Percentiles rank a stretch among this genome's conserved stretches.
These are phyloP conservation scores for Pandemis corylana DNA, from an alignment of 2,888 invertebrate species.

Conservation along the genomic window DNA sequence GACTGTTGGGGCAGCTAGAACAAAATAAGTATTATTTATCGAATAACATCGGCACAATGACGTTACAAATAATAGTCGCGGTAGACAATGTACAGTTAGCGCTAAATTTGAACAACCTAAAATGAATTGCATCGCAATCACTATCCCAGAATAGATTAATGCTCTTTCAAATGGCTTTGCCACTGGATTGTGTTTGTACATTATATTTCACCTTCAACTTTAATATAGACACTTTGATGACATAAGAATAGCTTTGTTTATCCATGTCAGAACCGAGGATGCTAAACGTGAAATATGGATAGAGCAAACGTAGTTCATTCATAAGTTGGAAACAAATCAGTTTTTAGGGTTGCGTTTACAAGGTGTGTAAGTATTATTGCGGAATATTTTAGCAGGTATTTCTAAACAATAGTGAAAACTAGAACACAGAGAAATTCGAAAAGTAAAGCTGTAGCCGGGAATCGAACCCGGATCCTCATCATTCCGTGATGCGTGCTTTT, in stretches of 20 bases:
- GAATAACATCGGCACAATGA: no score
- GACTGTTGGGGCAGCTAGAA: no score
- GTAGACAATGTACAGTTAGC: no score
- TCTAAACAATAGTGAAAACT: no score
- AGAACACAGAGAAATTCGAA: no score
- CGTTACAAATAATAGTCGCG: no score
- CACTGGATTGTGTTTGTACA: not conserved
- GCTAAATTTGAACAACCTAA: conserved; percentile 21
- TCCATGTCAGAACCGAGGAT: not conserved
- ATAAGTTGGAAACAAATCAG: not conserved
- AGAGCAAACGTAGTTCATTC: not conserved
- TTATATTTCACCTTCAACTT: conserved; percentile 11
- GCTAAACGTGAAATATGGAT: conserved; percentile 11
- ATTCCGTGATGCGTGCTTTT: no score
- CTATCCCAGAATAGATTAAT: not conserved
- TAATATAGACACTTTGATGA: not conserved
- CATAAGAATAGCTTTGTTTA: not conserved
- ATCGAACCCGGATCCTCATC: no score
- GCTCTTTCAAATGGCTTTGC: not conserved
- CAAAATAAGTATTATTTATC: no score
- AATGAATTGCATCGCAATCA: conserved; percentile 6
- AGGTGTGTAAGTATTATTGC: no score
- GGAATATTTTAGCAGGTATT: no score
- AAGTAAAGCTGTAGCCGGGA: no score
- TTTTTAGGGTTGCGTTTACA: not conserved